phyloP scores from a whole-genome alignment of 2,797 vertebrate species.

The Anableps anableps region DNA sequence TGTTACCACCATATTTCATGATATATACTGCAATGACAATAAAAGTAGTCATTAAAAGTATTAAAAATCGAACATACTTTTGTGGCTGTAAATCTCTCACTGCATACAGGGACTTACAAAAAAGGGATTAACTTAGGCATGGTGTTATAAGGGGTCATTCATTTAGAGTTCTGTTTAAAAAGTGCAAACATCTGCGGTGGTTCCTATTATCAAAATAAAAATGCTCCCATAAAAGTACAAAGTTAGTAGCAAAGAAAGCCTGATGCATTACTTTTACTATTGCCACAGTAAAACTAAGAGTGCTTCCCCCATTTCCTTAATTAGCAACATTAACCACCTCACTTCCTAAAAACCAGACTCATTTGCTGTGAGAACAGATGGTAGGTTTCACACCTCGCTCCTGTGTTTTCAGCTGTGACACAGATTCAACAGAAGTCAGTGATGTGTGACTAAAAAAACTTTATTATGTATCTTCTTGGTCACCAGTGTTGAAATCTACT shows the following conservation, averaged over 20 bases:
- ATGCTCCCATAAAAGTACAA: neutral
- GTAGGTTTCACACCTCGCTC: slow-evolving; percentile 13
- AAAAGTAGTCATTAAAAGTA: too few relatives aligned
- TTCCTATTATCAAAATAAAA: neutral
- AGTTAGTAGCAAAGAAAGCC: neutral
- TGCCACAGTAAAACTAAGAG: neutral
- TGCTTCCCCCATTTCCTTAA: slow-evolving; percentile 18
- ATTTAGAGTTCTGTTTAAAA: neutral
- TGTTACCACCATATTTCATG: neutral
- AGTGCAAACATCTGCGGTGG: neutral
- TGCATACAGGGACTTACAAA: too few relatives aligned
- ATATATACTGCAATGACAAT: neutral
- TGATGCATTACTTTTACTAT: neutral
- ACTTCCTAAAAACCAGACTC: slow-evolving; percentile 24
- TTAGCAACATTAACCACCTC: slow-evolving; percentile 13
- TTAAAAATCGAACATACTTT: neutral
- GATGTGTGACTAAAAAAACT: neutral
- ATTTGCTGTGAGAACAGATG: slow-evolving; percentile 29
- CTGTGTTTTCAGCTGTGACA: slow-evolving; percentile 18
- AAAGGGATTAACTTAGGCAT: neutral
- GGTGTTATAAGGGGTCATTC: neutral
- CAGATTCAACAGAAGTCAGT: slow-evolving; percentile 13
- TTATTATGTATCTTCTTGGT: neutral
- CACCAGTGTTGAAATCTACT: neutral
- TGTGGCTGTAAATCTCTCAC: neutral